Percentiles rank a stretch among this genome's conserved stretches.
Evolutionary conservation across 2,113 vertebrate genomes (phyloP).

Genomic region (Hippocampus zosterae): DNA sequence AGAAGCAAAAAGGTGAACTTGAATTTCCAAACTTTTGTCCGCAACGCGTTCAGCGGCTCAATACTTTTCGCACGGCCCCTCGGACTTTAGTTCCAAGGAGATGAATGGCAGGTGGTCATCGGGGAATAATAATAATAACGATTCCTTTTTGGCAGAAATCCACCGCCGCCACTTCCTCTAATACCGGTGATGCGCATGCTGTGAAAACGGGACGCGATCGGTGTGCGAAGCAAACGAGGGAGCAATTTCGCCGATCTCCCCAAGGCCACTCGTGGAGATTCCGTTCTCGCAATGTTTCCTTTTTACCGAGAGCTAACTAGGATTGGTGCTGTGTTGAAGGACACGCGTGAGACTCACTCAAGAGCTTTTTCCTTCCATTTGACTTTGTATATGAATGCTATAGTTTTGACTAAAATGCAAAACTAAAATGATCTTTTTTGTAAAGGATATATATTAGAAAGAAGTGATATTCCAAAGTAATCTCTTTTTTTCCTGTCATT

Average conservation of each 20-base stretch:
- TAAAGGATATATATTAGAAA: slow-evolving; percentile 74
- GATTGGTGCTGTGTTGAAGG: slow-evolving; percentile 73
- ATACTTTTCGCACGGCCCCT: not conserved
- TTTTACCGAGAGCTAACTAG: slow-evolving; percentile 60
- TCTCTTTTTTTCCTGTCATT: slow-evolving; percentile 46
- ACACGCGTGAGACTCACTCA: slow-evolving; percentile 68
- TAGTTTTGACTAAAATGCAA: slow-evolving; percentile 79
- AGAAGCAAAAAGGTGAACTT: not conserved
- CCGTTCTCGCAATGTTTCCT: slow-evolving; percentile 34
- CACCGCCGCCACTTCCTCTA: slow-evolving; percentile 17
- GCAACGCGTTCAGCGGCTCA: not conserved
- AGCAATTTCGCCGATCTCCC: slow-evolving; percentile 43
- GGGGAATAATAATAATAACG: too few species aligned
- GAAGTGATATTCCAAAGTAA: slow-evolving; percentile 79
- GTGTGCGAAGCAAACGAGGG: slow-evolving; percentile 49
- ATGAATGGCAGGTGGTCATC: too few species aligned
- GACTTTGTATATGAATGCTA: slow-evolving; percentile 77
- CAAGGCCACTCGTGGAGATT: slow-evolving; percentile 43
- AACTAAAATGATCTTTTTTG: slow-evolving; percentile 75
- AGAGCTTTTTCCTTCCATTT: slow-evolving; percentile 72
- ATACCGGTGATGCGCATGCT: slow-evolving; percentile 50
- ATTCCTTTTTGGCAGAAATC: too few species aligned
- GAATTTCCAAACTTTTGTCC: not conserved
- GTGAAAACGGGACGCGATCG: slow-evolving; percentile 47
- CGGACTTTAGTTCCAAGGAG: not conserved